A percentile compares a stretch with the other conserved stretches of the same genome.
phyloP scores from a whole-genome alignment of 1,140 invertebrate species.

The Drosophila arizonae region DNA sequence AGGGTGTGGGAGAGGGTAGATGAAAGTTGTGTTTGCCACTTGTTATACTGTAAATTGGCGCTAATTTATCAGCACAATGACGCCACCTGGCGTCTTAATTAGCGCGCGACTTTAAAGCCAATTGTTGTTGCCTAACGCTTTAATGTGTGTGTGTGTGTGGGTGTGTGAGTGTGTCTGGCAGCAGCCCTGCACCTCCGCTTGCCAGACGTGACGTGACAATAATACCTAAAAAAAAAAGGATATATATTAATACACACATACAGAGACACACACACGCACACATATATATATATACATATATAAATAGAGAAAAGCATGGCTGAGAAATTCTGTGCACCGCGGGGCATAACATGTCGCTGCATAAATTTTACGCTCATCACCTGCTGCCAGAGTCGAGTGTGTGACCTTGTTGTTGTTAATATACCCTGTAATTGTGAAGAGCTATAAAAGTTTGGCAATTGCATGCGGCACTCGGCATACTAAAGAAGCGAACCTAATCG shows the following conservation, averaged over 20 bases:
- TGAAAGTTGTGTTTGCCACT: constrained; percentile 42
- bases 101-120: constrained; percentile 41
- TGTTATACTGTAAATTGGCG: constrained; percentile 49
- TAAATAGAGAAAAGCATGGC: constrained; percentile 47
- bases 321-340: constrained; percentile 29
- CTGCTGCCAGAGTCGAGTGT: constrained; percentile 35
- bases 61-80: constrained; percentile 56
- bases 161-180: neutral
- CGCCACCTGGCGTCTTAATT: constrained; percentile 50
- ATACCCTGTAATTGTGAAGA: constrained; percentile 12
- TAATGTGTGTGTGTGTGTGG: constrained; percentile 9
- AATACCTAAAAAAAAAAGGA: constrained; percentile 46
- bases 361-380: constrained; percentile 80
- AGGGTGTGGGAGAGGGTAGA: neutral
- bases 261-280: neutral
- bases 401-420: constrained; percentile 62
- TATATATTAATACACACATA: neutral
- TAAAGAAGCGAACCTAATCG: too few species aligned
- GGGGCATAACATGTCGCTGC: constrained; percentile 76
- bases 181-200: constrained; percentile 28
- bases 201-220: constrained; percentile 79
- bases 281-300: neutral
- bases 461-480: too few species aligned
- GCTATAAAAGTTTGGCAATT: too few species aligned
- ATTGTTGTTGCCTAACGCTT: constrained; percentile 29